Percentiles rank a stretch among this genome's conserved stretches.
phyloP scores from a whole-genome alignment of 2,888 invertebrate genomes.

The Endotricha flammealis region DNA sequence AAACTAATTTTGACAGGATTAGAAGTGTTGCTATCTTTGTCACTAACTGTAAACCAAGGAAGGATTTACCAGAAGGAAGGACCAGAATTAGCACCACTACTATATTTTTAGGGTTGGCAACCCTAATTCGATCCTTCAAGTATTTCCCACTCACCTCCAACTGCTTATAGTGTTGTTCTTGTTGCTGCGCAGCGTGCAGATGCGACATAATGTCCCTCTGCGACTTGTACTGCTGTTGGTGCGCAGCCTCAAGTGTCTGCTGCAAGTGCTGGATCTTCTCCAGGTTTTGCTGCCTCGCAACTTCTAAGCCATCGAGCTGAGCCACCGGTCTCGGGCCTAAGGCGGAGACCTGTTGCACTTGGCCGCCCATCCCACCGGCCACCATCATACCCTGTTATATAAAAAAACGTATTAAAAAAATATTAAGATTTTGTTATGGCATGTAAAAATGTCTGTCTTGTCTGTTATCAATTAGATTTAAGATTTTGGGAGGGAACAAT shows the following conservation, averaged over 20 bases:
- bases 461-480: too few relatives aligned
- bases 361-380: slow-evolving; percentile 51
- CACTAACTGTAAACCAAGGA: too few relatives aligned
- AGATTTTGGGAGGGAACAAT: too few relatives aligned
- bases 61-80: too few relatives aligned
- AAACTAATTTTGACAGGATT: too few relatives aligned
- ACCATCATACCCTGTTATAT: slow-evolving; percentile 60
- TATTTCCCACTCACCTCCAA: slow-evolving; percentile 81
- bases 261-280: slow-evolving; percentile 85
- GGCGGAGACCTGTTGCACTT: slow-evolving; percentile 45
- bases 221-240: slow-evolving; percentile 87
- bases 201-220: slow-evolving; percentile 86
- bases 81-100: too few relatives aligned
- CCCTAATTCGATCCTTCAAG: too few relatives aligned
- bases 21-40: too few relatives aligned
- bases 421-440: too few relatives aligned
- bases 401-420: neutral
- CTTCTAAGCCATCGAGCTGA: slow-evolving; percentile 80
- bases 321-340: slow-evolving; percentile 49
- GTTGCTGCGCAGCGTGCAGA: slow-evolving; percentile 86
- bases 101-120: too few relatives aligned
- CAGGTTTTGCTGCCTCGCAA: slow-evolving; percentile 87
- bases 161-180: slow-evolving; percentile 88
- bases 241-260: slow-evolving; percentile 88
- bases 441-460: too few relatives aligned